Evolutionary conservation across 2,888 invertebrate species (phyloP), one percentile per base, ranked within the genome.

Genomic region (Aspidiotus rigidus): DNA sequence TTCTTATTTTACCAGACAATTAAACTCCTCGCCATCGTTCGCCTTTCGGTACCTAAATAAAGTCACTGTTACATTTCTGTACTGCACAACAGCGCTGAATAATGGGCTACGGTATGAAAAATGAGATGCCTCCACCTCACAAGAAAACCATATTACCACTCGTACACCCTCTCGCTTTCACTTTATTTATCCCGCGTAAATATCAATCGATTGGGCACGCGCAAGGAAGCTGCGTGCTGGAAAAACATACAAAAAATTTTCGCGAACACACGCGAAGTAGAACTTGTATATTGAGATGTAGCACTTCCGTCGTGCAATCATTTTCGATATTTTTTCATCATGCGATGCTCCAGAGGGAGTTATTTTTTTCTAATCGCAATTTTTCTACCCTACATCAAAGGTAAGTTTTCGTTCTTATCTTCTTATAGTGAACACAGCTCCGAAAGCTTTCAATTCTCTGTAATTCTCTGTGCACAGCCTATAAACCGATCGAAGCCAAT

Each of bases 401-500:
- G 49, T 49, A 3, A 49, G 49, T 49, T 49, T 11, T 49, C 6
- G 11, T 49, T 49, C n/a, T 49, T 49, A 49, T 3, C 6, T 6
- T n/a, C 10, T n/a, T n/a, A 6, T 49, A n/a, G 10, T 49, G n/a
- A 49, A 13, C n/a, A 6, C 6, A n/a, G 28, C 28, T 28, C 28
- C 28, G 28, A 28, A 28, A 28, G 28, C 28, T 28, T 28, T 28
- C 28, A 28, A 28, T 28, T 28, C 1, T 28, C 28, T 28, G 28
- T 28, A 28, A 28, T 28, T 28, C 28, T 28, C 28, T 28, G 28
- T 28, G 28, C 28, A 40, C 7, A 54, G 69, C 55, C 13, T 44
- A n/a, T 28, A 69, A 69, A 17, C 54, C 62, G 11, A 63, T 82
- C 72, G 90, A 92, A 80, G 93, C 91, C 0, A 95, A 94, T 79